phyloP scores from a whole-genome alignment of 1,140 invertebrate species.

The Chironomus striatipennis region DNA sequence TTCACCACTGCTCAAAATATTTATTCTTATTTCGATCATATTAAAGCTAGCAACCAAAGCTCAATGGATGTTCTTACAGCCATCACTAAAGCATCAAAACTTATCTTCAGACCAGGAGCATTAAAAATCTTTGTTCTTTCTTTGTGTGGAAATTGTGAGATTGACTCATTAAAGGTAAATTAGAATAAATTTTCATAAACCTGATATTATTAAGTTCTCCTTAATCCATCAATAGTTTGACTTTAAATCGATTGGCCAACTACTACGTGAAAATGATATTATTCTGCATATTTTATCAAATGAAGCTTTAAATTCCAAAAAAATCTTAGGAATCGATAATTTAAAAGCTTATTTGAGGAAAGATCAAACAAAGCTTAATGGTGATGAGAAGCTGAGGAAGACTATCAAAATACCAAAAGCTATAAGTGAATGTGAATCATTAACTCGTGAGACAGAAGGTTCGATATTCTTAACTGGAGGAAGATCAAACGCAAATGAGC shows the following conservation, averaged over 20 bases:
- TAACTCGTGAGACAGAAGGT: conserved; percentile 77
- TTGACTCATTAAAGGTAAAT: conserved; percentile 54
- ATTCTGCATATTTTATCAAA: conserved; percentile 76
- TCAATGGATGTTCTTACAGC: conserved; percentile 65
- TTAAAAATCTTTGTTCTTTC: conserved; percentile 76
- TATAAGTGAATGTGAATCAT: conserved; percentile 66
- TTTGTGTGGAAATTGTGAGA: conserved; percentile 67
- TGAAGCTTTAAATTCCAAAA: conserved; percentile 62
- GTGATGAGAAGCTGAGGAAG: conserved; percentile 56
- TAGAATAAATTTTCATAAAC: background rate
- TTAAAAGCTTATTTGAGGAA: conserved; percentile 66
- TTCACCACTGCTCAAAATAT: conserved; percentile 53
- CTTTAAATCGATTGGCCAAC: conserved; percentile 66
- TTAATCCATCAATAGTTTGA: conserved; percentile 50
- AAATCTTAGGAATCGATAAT: conserved; percentile 68
- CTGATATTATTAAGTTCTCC: background rate
- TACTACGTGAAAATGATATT: conserved; percentile 67
- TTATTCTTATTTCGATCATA: conserved; percentile 50
- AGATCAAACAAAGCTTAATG: conserved; percentile 53
- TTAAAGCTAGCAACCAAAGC: conserved; percentile 45
- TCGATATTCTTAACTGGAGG: conserved; percentile 54
- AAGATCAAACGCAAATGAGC: conserved; percentile 48
- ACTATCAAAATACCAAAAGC: conserved; percentile 66
- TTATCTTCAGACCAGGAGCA: conserved; percentile 74
- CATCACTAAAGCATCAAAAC: conserved; percentile 59